Percentiles rank a stretch among this genome's conserved stretches.
Evolutionary conservation across 2,113 vertebrate species (phyloP).

Genomic region (Tyrannus savana): DNA sequence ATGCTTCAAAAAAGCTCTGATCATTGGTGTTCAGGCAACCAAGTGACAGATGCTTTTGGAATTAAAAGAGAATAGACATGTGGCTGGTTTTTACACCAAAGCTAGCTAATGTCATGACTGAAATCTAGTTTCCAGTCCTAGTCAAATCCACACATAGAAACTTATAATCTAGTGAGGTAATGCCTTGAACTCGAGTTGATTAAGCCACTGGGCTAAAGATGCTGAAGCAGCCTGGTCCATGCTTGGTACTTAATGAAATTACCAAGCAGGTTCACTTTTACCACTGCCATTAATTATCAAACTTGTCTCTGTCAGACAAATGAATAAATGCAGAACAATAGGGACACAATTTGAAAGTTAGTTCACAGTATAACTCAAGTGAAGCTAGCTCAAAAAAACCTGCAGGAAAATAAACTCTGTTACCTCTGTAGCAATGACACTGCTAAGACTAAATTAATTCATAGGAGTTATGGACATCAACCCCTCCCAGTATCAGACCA

Average conservation of each 20-base stretch:
- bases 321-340: not conserved
- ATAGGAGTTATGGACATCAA: not conserved
- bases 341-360: not conserved
- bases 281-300: fast-evolving
- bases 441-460: not conserved
- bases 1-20: not conserved
- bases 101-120: not conserved
- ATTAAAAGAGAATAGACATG: not conserved
- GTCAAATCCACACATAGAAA: not conserved
- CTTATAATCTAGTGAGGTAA: not conserved
- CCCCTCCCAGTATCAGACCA: not conserved
- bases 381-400: not conserved
- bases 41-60: not conserved
- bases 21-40: not conserved
- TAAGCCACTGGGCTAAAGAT: not conserved
- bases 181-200: not conserved
- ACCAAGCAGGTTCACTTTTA: not conserved
- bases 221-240: not conserved
- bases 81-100: not conserved
- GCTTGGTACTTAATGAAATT: not conserved
- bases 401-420: not conserved
- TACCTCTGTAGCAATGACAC: not conserved
- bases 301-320: not conserved
- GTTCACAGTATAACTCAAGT: not conserved
- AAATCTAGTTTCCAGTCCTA: not conserved